Evolutionary conservation across 2,888 invertebrate species (phyloP).

Genomic region (Pristionchus fissidentatus): DNA sequence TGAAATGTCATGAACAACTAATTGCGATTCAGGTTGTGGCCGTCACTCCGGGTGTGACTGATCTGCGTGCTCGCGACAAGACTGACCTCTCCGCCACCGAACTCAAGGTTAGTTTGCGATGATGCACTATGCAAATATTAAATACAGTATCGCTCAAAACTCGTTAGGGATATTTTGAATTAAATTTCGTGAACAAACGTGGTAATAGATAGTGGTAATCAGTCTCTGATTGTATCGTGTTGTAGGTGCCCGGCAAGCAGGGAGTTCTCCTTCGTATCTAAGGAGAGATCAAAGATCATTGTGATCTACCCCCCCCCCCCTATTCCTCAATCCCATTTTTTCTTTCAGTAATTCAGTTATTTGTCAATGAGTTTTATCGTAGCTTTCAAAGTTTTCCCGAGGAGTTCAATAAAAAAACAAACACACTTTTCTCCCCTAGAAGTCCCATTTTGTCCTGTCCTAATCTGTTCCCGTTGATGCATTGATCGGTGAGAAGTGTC

Average conservation of each 20-base stretch:
- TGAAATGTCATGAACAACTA: neutral
- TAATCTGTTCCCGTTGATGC: constrained; percentile 35
- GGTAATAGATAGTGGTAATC: neutral
- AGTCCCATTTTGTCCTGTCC: constrained; percentile 10
- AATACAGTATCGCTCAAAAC: neutral
- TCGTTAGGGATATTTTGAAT: neutral
- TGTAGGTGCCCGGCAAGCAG: constrained; percentile 55
- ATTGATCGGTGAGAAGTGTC: neutral
- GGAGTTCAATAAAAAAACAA: neutral
- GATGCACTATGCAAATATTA: neutral
- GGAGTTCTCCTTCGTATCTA: constrained; percentile 60
- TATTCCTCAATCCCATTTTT: neutral
- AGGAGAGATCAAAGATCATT: constrained; percentile 39
- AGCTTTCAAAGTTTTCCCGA: constrained; percentile 31
- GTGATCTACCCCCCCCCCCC: neutral
- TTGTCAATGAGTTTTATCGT: neutral
- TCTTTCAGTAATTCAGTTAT: neutral
- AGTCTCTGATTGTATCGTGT: neutral
- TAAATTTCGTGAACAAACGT: neutral
- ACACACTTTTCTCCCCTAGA: neutral
- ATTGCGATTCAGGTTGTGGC: constrained; percentile 55
- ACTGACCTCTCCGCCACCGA: constrained; percentile 49
- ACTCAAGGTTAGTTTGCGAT: too few species aligned
- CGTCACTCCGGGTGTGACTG: constrained; percentile 56
- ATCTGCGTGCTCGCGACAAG: constrained; percentile 53